Base-by-base conservation (phyloP, 2,797 vertebrate species). In the Apogon hyalosoma region DNA sequence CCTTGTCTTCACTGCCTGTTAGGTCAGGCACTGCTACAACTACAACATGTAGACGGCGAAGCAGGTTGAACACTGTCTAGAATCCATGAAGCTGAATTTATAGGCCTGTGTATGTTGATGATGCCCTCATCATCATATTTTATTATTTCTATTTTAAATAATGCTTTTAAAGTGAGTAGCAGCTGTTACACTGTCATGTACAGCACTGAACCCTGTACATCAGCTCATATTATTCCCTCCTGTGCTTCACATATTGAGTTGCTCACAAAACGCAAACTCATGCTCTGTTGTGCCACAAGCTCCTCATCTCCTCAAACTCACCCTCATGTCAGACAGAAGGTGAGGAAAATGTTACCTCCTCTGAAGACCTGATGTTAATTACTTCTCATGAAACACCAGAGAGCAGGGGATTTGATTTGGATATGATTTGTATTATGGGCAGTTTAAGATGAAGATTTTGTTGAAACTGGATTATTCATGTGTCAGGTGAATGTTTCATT, bases 141-240 rank as follows among this genome's bases (percentile, higher is more conserved):
- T 24, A 7, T 55, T 36, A 47, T 63, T 46, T 52, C 15, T 33
- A 24, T 63, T 33, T 31, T 45, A 31, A 39, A 11, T 48, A 21
- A 18, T 46, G 36, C 19, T 55, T 45, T 45, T 18, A 49, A 15
- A 68, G 52, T 43, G 63, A 71, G 64, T 39, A 50, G 38, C 3
- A 4, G 1, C 49, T 61, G 9, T 36, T 10, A 36, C 10, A 38
- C 33, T 61, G 49, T 65, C 41, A 61, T 59, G 41, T 36, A 56
- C 12, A 36, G 4, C 41, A 46, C 38, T 15, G 39, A 41, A 50
- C 14, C n/a, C 38, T 64, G 36, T 60, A 60, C 62, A 68, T 65
- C 52, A 55, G 38, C 40, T 14, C 51, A 63, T 3, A 55, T 48
- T 19, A 49, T 60, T 43, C 18, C 13, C 14, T 28, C 31, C 11